These are phyloP conservation scores for Dasypogon diadema DNA, from an alignment of 2,888 invertebrate genomes.

Conservation along the genomic window DNA sequence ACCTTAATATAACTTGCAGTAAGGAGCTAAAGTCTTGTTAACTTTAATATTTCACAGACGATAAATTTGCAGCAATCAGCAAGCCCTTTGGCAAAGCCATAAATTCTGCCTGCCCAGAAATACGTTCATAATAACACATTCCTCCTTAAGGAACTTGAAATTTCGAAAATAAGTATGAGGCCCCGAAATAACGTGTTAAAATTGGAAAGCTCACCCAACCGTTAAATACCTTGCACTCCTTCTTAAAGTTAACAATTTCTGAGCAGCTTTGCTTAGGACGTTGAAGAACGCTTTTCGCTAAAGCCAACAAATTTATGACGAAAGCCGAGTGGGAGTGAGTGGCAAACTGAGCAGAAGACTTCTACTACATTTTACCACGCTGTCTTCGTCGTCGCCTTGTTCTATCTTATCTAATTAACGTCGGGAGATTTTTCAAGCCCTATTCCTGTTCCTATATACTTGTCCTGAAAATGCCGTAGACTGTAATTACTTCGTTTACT, in stretches of 20 bases:
- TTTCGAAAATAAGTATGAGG: not conserved
- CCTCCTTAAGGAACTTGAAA: not conserved
- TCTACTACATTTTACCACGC: not conserved
- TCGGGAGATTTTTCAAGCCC: conserved; percentile 19
- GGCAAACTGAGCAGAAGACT: not conserved
- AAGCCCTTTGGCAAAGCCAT: not conserved
- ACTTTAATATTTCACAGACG: not conserved
- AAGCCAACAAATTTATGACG: conserved; percentile 39
- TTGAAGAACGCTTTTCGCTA: conserved; percentile 23
- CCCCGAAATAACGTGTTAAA: conserved; percentile 29
- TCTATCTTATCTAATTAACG: conserved; percentile 45
- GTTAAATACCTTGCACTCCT: conserved; percentile 34
- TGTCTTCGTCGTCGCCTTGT: conserved; percentile 6
- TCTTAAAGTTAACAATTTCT: conserved; percentile 37
- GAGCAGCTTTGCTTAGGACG: not conserved
- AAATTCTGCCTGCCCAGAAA: not conserved
- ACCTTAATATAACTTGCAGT: no score
- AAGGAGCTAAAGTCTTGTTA: no score
- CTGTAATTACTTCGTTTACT: conserved; percentile 46
- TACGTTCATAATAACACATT: not conserved
- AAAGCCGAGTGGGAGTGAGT: not conserved
- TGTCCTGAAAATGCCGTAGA: not conserved
- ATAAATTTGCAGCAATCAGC: not conserved
- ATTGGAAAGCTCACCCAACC: conserved; percentile 26
- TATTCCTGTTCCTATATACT: not conserved